A percentile compares a stretch with the other conserved stretches of the same genome.
phyloP scores from a whole-genome alignment of 2,888 invertebrate species.

The Lordiphosa fenestrarum region DNA sequence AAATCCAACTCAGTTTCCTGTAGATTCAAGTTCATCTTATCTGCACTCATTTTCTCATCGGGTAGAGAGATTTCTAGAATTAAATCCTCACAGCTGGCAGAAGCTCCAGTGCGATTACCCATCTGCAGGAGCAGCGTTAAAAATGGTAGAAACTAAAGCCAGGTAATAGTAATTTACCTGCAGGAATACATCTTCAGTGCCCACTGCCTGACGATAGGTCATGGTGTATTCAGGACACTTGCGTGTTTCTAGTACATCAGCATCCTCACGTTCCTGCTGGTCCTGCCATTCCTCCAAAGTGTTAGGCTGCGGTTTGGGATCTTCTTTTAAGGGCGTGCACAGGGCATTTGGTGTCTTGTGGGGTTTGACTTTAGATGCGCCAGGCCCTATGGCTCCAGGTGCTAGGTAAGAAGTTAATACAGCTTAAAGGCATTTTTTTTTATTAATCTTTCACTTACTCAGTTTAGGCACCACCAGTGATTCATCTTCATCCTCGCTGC shows the following conservation, averaged over 20 bases:
- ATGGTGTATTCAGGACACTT: slow-evolving; percentile 88
- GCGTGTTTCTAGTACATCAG: slow-evolving; percentile 83
- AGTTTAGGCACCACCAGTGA: slow-evolving; percentile 45
- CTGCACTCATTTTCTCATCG: slow-evolving; percentile 84
- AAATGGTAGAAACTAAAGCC: neutral
- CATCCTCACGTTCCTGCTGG: slow-evolving; percentile 82
- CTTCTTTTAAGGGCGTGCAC: slow-evolving; percentile 48
- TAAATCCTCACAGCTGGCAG: slow-evolving; percentile 93
- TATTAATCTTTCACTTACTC: slow-evolving; percentile 50
- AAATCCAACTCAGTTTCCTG: slow-evolving; percentile 84
- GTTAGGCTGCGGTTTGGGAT: slow-evolving; percentile 43
- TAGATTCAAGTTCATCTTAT: slow-evolving; percentile 88
- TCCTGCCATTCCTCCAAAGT: slow-evolving; percentile 78
- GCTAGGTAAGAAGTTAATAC: slow-evolving; percentile 68
- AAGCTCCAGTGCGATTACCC: slow-evolving; percentile 88
- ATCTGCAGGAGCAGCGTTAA: slow-evolving; percentile 82
- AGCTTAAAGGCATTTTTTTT: neutral
- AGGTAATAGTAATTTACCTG: slow-evolving; percentile 82
- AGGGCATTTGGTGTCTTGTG: slow-evolving; percentile 49
- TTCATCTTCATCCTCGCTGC: slow-evolving; percentile 66
- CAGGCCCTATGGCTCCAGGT: slow-evolving; percentile 80
- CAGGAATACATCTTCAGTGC: slow-evolving; percentile 91
- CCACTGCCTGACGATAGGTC: slow-evolving; percentile 91
- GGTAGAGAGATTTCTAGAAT: slow-evolving; percentile 89
- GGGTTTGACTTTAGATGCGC: slow-evolving; percentile 21